Conservation (phyloP, 2,113 vertebrate species). For the Hepsetus odoe region DNA sequence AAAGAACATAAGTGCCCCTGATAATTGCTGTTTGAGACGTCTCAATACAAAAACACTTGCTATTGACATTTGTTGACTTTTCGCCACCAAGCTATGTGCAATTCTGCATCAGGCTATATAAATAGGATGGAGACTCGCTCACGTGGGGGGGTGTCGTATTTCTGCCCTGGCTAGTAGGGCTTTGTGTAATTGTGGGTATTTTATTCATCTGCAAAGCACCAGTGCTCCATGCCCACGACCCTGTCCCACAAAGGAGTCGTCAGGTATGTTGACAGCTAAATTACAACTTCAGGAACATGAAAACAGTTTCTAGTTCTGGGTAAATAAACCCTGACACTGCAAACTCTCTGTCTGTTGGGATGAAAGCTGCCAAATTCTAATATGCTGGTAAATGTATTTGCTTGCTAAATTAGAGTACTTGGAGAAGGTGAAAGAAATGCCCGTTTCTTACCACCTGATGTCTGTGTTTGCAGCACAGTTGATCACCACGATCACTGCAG, state of each 20-base stretch:
- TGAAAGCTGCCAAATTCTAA: neutral
- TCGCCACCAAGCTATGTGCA: neutral
- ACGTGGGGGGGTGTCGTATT: neutral
- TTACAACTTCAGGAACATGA: constrained; percentile 13
- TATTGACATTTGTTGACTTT: constrained; percentile 26
- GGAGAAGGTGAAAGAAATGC: neutral
- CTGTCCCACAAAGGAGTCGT: neutral
- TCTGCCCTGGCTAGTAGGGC: neutral
- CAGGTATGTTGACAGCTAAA: neutral
- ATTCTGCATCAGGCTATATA: neutral
- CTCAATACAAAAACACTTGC: neutral
- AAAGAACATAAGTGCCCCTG: neutral
- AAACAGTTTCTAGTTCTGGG: neutral
- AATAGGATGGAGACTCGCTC: neutral
- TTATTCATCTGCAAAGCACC: neutral
- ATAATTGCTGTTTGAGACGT: constrained; percentile 30
- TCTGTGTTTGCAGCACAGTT: no score
- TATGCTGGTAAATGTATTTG: neutral
- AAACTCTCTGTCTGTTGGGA: neutral
- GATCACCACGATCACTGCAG: no score
- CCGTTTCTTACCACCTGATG: neutral
- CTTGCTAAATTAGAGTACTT: neutral
- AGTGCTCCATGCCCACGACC: neutral
- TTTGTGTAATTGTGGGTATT: neutral
- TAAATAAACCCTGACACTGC: neutral